Base-by-base conservation (phyloP, 2,888 invertebrate species). In the Abrostola tripartita region DNA sequence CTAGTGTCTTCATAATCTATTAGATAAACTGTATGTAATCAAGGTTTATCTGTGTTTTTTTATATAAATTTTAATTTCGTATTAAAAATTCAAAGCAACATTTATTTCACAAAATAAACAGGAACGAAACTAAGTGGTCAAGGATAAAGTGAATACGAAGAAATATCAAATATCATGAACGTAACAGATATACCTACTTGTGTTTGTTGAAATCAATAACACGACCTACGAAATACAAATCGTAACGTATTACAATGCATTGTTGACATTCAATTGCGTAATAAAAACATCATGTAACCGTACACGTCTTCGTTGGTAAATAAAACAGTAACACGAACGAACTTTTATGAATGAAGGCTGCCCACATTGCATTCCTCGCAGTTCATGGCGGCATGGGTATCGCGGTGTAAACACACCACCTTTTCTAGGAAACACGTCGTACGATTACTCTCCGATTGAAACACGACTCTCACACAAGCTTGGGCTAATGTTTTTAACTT, bases 311-410 rank as follows among this genome's bases (percentile, higher is more conserved):
- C 57, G 73, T 72, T 84, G 77, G 84, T 85, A 85, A 86, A 83
- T 78, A 84, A 78, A 80, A 76, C 68, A 77, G 85, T 87, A 86
- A 85, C 71, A 50, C 58, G 83, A 86, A 83, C 74, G 65, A 74
- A 67, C 65, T 76, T 88, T 89, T 87, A 90, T 92, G 92, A 92
- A 92, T 92, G 92, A 82, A 81, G 78, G 81, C 65, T 83, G 89
- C 85, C 83, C 82, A 65, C 78, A 74, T 86, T 84, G 87, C 91
- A 90, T 87, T 89, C 86, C 67, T 58, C 60, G 66, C 47, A 76
- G 58, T 67, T 73, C 55, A 60, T 61, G 59, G 52, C 61, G 52
- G 41, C 24, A 47, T 2, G 14, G 38, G 42, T 62, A 54, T 51
- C 60, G 35, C 55, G 65, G 47, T 68, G 82, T 85, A 84, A 84